phyloP scores from a whole-genome alignment of 1,140 invertebrate genomes.

The Heliconius melpomene region DNA sequence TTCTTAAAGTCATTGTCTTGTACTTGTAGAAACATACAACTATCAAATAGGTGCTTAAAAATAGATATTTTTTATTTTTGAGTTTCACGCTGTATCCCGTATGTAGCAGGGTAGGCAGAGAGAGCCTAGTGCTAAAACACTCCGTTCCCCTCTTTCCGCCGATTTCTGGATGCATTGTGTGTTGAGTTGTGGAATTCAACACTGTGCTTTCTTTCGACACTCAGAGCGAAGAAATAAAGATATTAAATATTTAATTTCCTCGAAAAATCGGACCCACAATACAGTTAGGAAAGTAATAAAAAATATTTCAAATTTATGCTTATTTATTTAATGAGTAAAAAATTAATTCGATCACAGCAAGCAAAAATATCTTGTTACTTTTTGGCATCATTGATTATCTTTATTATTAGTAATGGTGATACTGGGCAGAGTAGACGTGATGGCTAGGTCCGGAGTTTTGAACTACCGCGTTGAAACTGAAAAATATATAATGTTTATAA shows the following conservation, averaged over 20 bases:
- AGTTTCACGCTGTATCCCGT: too few species aligned
- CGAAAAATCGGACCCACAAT: too few species aligned
- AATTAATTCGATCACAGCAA: constrained; percentile 25
- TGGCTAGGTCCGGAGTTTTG: constrained; percentile 78
- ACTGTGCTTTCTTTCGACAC: too few species aligned
- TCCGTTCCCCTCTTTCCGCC: too few species aligned
- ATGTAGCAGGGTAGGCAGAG: too few species aligned
- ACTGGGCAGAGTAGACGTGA: constrained; percentile 67
- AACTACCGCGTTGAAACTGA: constrained; percentile 84
- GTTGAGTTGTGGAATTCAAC: too few species aligned
- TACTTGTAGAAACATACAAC: not conserved
- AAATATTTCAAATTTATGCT: not conserved
- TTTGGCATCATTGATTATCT: constrained; percentile 2
- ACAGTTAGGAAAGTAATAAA: not conserved
- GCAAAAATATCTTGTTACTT: not conserved
- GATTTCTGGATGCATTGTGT: too few species aligned
- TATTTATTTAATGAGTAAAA: not conserved
- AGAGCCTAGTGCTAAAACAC: too few species aligned
- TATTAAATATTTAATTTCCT: too few species aligned
- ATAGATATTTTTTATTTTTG: too few species aligned
- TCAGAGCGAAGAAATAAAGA: too few species aligned
- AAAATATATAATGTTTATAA: constrained; percentile 43
- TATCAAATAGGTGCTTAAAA: too few species aligned
- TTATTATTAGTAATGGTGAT: constrained; percentile 56
- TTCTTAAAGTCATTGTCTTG: not conserved